These are phyloP conservation scores for Ceratoteleas bidentatus DNA, from an alignment of 1,140 invertebrate species.

Conservation along the genomic window DNA sequence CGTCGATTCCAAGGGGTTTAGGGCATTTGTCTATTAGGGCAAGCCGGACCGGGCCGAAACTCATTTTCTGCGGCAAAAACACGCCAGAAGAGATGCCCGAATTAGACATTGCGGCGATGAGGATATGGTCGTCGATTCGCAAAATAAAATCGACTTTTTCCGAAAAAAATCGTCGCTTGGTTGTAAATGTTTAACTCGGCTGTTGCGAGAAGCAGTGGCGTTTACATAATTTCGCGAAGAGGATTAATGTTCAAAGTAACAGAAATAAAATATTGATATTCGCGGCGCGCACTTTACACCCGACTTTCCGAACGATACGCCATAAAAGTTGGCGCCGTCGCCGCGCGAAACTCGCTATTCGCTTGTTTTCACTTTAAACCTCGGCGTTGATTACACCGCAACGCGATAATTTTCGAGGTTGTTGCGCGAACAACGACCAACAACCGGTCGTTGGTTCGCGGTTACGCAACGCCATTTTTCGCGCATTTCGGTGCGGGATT, in stretches of 20 bases:
- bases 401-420: slow-evolving; percentile 27
- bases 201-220: slow-evolving; percentile 21
- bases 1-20: too few species aligned
- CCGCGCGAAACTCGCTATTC: slow-evolving; percentile 43
- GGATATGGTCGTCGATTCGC: neutral
- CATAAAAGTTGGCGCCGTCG: slow-evolving; percentile 41
- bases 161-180: slow-evolving; percentile 11
- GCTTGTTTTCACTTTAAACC: slow-evolving; percentile 49
- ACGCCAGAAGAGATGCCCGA: too few species aligned
- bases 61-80: too few species aligned
- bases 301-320: slow-evolving; percentile 27
- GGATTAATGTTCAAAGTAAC: slow-evolving; percentile 26
- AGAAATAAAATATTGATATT: slow-evolving; percentile 53
- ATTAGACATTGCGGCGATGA: too few species aligned
- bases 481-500: neutral
- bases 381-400: slow-evolving; percentile 31
- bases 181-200: slow-evolving; percentile 6
- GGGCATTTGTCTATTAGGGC: too few species aligned
- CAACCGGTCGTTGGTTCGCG: neutral
- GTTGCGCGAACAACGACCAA: neutral
- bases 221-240: slow-evolving; percentile 34
- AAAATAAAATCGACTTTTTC: slow-evolving; percentile 5
- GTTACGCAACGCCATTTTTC: neutral
- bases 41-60: too few species aligned
- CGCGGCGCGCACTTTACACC: slow-evolving; percentile 26